Percentiles rank a stretch among this genome's conserved stretches.
Conservation (phyloP, 2,113 vertebrate species). For the Tapirus terrestris region DNA sequence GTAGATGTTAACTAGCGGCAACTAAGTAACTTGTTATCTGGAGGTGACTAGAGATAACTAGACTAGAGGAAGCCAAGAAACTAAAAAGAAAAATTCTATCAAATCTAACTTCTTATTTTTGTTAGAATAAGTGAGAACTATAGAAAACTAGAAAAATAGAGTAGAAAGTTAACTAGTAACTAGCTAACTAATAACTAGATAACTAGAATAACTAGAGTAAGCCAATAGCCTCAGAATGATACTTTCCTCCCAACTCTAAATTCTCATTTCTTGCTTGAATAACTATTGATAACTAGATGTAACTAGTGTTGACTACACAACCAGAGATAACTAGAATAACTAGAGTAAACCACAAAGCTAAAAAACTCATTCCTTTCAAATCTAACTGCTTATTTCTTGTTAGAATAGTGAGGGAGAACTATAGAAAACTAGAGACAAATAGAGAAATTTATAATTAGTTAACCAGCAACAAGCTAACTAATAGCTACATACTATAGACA, state of each 20-base stretch:
- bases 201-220: neutral
- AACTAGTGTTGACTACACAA: neutral
- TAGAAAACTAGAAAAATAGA: constrained; percentile 35
- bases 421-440: neutral
- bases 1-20: neutral
- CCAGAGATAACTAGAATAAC: neutral
- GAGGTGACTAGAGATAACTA: neutral
- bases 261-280: constrained; percentile 21
- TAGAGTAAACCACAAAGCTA: neutral
- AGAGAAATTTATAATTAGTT: neutral
- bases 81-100: neutral
- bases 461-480: neutral
- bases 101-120: constrained; percentile 3
- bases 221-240: neutral
- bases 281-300: neutral
- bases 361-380: constrained; percentile 11
- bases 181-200: constrained; percentile 12
- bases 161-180: constrained; percentile 21
- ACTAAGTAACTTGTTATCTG: neutral
- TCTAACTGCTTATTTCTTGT: neutral
- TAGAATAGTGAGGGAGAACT: neutral
- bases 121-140: neutral
- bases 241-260: neutral
- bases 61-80: constrained; percentile 35
- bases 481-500: neutral